Evolutionary conservation across 2,797 vertebrate species (phyloP).

Genomic region (Enteromius unitaeniatus): DNA sequence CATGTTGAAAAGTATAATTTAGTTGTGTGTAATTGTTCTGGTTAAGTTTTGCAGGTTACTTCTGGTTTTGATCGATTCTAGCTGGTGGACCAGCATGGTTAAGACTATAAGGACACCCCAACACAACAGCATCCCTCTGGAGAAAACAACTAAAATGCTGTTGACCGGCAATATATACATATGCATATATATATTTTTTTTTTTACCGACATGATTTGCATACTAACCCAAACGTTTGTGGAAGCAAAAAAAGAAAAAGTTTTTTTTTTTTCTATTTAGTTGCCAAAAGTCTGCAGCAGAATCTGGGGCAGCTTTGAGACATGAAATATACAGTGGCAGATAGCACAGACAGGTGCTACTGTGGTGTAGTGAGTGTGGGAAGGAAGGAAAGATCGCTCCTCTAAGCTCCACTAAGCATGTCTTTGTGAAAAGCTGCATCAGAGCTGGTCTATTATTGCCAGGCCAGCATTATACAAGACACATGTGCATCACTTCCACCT

Average conservation of each 20-base stretch:
- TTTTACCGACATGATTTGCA: not conserved
- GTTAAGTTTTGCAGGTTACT: not conserved
- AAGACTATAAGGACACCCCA: not conserved
- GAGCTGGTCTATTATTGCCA: conserved; percentile 67
- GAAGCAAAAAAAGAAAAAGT: not conserved
- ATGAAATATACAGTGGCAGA: conserved; percentile 43
- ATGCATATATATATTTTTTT: too few relatives aligned
- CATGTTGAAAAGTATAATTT: not conserved
- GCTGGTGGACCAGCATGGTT: not conserved
- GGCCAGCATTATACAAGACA: conserved; percentile 64
- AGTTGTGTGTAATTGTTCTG: not conserved
- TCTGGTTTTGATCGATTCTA: not conserved
- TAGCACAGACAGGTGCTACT: conserved; percentile 35
- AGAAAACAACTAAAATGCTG: not conserved
- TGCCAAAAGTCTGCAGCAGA: conserved; percentile 11
- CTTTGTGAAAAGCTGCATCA: conserved; percentile 55
- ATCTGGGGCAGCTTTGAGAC: conserved; percentile 50
- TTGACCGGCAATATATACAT: not conserved
- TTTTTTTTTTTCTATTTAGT: not conserved
- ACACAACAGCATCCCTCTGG: not conserved
- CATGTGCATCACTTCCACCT: conserved; percentile 70
- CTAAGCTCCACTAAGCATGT: not conserved
- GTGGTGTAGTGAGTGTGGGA: conserved; percentile 22
- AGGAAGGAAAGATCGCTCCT: not conserved
- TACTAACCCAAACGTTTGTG: not conserved